phyloP scores from a whole-genome alignment of 2,113 vertebrate species.

The Dicerorhinus sumatrensis region DNA sequence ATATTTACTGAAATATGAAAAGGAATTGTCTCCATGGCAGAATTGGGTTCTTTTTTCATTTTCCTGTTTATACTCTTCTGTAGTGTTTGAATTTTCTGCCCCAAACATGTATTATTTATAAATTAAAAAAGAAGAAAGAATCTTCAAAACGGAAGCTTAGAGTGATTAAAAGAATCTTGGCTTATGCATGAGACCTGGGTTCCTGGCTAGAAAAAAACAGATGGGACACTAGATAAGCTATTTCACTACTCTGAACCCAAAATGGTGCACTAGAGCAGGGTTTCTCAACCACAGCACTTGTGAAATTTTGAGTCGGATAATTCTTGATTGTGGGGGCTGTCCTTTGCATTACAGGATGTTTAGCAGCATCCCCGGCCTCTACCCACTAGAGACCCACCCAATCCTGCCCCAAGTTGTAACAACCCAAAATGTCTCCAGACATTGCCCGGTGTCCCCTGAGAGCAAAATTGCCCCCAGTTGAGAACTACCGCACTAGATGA shows the following conservation, averaged over 20 bases:
- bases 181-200: not conserved
- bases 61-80: not conserved
- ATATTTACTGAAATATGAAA: not conserved
- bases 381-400: not conserved
- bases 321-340: not conserved
- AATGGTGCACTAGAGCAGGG: not conserved
- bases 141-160: not conserved
- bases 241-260: not conserved
- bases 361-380: not conserved
- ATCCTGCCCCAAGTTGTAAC: not conserved
- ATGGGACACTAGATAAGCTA: not conserved
- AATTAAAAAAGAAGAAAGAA: constrained; percentile 2
- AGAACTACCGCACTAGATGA: not conserved
- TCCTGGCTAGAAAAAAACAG: not conserved
- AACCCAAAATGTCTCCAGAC: not conserved
- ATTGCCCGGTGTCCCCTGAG: not conserved
- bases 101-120: not conserved
- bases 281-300: not conserved
- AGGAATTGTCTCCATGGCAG: not conserved
- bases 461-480: not conserved
- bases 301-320: not conserved
- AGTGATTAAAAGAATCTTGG: not conserved
- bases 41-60: not conserved
- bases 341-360: no score
- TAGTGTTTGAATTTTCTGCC: not conserved